Percentiles rank a stretch among this genome's conserved stretches.
Evolutionary conservation across 2,797 vertebrate species (phyloP).

Genomic region (Hozukius guyotensis): DNA sequence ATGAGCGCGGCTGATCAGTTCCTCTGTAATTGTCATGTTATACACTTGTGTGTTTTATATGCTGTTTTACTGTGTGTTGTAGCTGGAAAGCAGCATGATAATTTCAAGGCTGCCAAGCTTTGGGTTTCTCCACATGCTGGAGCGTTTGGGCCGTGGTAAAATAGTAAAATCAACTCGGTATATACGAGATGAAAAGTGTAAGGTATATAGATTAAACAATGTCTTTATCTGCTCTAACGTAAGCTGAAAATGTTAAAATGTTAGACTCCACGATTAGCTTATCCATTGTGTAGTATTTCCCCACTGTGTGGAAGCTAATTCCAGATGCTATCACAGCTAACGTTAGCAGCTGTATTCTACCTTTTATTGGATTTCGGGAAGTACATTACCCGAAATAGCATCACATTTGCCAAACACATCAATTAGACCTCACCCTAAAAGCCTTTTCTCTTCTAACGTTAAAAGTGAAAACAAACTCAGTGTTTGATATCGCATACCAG

Average conservation of each 20-base stretch:
- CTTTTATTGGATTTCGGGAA: background rate
- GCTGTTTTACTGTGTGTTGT: constrained; percentile 8
- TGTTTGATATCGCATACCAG: too few relatives aligned
- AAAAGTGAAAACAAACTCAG: too few relatives aligned
- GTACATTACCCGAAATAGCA: background rate
- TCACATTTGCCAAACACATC: background rate
- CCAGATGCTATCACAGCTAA: background rate
- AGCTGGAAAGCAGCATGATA: background rate
- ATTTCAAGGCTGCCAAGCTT: background rate
- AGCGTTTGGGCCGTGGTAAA: background rate
- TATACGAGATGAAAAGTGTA: background rate
- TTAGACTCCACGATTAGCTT: background rate
- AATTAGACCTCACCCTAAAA: background rate
- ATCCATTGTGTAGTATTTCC: background rate
- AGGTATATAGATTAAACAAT: background rate
- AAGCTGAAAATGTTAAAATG: background rate
- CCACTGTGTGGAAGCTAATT: background rate
- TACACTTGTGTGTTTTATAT: background rate
- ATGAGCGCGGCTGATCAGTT: constrained; percentile 10
- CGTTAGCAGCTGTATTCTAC: too few relatives aligned
- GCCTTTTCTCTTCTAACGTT: too few relatives aligned
- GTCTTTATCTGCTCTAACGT: background rate
- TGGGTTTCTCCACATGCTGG: background rate
- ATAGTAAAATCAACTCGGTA: background rate
- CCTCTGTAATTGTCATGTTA: background rate